These are phyloP conservation scores for Notiomystis cincta DNA, from an alignment of 2,113 vertebrate species.

Conservation along the genomic window DNA sequence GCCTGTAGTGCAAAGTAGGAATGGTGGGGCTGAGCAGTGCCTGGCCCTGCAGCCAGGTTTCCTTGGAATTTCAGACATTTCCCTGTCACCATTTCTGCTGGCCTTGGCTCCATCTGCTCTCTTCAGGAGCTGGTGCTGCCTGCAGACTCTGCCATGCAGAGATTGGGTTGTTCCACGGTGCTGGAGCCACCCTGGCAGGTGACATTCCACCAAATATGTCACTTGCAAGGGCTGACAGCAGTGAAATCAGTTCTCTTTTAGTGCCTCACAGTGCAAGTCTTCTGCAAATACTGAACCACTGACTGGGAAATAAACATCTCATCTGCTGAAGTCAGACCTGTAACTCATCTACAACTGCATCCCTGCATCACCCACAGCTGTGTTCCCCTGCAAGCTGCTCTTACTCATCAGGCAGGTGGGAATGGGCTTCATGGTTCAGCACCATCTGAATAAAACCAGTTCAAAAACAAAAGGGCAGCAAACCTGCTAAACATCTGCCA, in stretches of 20 bases:
- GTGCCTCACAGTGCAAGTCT: background rate
- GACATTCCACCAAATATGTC: background rate
- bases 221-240: background rate
- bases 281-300: background rate
- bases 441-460: background rate
- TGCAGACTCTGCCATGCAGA: background rate
- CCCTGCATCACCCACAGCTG: background rate
- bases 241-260: background rate
- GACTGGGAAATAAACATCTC: background rate
- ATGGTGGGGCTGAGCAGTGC: background rate
- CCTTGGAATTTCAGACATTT: background rate
- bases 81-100: background rate
- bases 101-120: background rate
- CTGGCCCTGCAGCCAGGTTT: background rate
- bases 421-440: background rate
- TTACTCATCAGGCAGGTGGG: background rate
- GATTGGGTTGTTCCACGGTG: accelerated
- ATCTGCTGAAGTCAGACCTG: background rate
- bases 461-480: background rate
- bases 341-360: background rate
- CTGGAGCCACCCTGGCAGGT: background rate
- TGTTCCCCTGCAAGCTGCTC: background rate
- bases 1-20: accelerated
- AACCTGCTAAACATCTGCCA: background rate
- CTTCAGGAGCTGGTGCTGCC: background rate